phyloP scores from a whole-genome alignment of 2,888 invertebrate genomes.

The Xylota sylvarum region DNA sequence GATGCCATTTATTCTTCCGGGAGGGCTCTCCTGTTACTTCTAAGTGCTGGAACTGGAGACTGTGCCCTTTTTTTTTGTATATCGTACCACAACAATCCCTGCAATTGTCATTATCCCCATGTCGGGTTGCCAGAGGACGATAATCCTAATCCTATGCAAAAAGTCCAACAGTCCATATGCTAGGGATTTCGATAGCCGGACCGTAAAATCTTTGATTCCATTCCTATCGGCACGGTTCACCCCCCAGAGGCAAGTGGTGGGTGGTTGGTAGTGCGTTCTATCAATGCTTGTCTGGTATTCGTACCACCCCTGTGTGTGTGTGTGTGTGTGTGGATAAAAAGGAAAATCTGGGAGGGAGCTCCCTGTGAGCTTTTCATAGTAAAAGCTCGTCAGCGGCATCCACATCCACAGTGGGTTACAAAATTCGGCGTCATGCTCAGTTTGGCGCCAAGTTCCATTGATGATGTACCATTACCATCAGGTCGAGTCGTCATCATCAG shows the following conservation, averaged over 20 bases:
- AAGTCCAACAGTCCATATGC: conserved; percentile 30
- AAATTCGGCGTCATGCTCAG: conserved; percentile 71
- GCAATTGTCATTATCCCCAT: conserved; percentile 52
- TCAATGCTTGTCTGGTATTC: neutral
- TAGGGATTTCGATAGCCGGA: conserved; percentile 24
- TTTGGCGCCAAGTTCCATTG: conserved; percentile 74
- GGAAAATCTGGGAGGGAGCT: conserved; percentile 9
- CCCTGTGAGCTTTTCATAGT: conserved; percentile 68
- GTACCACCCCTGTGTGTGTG: neutral
- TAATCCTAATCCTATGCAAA: conserved; percentile 47
- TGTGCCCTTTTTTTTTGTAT: neutral
- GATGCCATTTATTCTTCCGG: neutral
- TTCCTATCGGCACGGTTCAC: neutral
- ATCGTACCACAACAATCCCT: neutral
- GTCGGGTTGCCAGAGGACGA: conserved; percentile 32
- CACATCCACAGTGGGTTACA: conserved; percentile 56
- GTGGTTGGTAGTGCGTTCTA: neutral
- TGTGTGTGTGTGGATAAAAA: neutral
- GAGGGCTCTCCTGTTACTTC: conserved; percentile 9
- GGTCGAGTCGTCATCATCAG: neutral
- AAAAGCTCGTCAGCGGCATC: conserved; percentile 58
- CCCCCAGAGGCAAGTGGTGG: neutral
- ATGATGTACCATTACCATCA: conserved; percentile 48
- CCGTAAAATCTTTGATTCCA: conserved; percentile 63
- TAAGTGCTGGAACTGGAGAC: conserved; percentile 1